Evolutionary conservation across 1,140 invertebrate species (phyloP).

Genomic region (Gryon sp.): DNA sequence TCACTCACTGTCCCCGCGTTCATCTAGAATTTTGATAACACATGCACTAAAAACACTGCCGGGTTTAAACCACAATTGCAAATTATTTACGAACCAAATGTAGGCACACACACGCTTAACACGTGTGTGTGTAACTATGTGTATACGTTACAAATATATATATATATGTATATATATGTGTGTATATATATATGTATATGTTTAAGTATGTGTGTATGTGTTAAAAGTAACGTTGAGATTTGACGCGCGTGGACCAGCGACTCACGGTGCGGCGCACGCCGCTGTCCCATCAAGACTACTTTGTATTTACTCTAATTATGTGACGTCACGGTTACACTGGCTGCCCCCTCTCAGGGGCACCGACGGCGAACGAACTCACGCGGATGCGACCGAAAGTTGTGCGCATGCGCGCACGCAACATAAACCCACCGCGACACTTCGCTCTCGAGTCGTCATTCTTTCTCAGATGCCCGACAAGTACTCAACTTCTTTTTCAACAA

Average conservation of each 20-base stretch:
- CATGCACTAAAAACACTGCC: constrained; percentile 67
- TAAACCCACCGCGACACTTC: neutral
- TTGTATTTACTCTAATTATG: constrained; percentile 89
- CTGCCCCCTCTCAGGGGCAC: constrained; percentile 68
- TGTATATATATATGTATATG: constrained; percentile 57
- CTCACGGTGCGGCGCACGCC: constrained; percentile 81
- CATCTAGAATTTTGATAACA: constrained; percentile 73
- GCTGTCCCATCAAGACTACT: constrained; percentile 85
- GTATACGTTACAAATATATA: constrained; percentile 61
- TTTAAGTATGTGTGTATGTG: constrained; percentile 64
- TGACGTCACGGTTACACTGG: constrained; percentile 85
- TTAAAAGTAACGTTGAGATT: constrained; percentile 71
- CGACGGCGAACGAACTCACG: constrained; percentile 62
- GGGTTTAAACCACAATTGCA: constrained; percentile 69
- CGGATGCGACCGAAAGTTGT: constrained; percentile 47
- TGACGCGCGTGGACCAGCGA: constrained; percentile 78
- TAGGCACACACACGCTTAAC: constrained; percentile 20
- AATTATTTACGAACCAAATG: constrained; percentile 51
- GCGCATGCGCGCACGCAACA: constrained; percentile 52
- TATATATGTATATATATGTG: constrained; percentile 61
- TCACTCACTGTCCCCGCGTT: constrained; percentile 75
- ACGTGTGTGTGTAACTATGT: constrained; percentile 48
- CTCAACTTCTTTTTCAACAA: too few relatives aligned
- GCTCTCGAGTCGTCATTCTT: constrained; percentile 10
- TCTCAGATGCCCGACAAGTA: constrained; percentile 9